Conservation (phyloP, 2,888 invertebrate species). For the Zygogramma bicolorata region DNA sequence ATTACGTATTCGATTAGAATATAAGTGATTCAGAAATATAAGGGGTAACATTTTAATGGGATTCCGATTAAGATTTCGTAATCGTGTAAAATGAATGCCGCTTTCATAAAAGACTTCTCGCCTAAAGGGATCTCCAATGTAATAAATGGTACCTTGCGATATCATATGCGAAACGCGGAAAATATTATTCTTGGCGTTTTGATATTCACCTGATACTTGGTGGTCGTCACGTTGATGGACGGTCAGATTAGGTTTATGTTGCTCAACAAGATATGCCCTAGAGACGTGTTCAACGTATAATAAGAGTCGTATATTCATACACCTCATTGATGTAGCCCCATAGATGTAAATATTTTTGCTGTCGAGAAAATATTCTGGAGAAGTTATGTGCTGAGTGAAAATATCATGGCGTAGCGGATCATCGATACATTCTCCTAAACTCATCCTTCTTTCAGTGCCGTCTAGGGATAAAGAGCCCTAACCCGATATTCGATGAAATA, state of each 20-base stretch:
- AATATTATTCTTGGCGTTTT: background rate
- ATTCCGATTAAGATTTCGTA: too few relatives aligned
- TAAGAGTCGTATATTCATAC: background rate
- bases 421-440: too few relatives aligned
- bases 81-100: too few relatives aligned
- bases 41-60: too few relatives aligned
- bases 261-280: background rate
- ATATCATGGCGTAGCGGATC: background rate
- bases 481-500: too few relatives aligned
- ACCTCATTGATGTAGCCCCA: background rate
- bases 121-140: background rate
- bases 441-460: too few relatives aligned
- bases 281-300: background rate
- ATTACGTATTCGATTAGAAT: too few relatives aligned
- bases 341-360: background rate
- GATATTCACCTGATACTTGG: background rate
- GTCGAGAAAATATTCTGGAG: too few relatives aligned
- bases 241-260: background rate
- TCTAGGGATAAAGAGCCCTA: too few relatives aligned
- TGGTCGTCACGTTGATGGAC: background rate
- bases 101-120: background rate
- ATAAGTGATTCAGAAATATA: too few relatives aligned
- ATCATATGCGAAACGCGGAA: background rate
- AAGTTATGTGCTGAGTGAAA: too few relatives aligned
- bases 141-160: background rate